Conservation (phyloP, 1,140 invertebrate genomes). For the Acromyrmex charruanus region DNA sequence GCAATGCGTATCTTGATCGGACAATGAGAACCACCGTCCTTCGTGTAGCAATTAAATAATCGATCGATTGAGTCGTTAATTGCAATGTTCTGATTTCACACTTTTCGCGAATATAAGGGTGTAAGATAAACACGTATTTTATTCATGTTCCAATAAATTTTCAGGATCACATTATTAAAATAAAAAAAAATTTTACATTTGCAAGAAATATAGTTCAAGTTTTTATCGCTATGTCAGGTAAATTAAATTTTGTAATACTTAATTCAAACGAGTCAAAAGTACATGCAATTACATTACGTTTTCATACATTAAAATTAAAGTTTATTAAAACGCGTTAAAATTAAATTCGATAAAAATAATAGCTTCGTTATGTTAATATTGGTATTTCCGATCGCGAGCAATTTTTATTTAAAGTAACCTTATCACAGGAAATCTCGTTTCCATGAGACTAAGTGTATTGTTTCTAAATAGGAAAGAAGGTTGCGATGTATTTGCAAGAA, state of each 20-base stretch:
- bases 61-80: slow-evolving; percentile 6
- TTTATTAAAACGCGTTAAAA: slow-evolving; percentile 13
- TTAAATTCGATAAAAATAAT: not conserved
- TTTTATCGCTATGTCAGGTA: not conserved
- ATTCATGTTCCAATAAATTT: not conserved
- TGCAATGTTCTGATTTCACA: not conserved
- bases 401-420: not conserved
- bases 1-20: slow-evolving; percentile 33
- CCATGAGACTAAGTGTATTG: not conserved
- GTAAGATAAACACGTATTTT: not conserved
- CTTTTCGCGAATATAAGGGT: not conserved
- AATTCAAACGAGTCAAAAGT: not conserved
- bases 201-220: not conserved
- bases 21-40: slow-evolving; percentile 10
- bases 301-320: not conserved
- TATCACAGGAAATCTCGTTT: not conserved
- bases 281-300: not conserved
- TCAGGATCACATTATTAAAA: not conserved
- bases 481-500: not conserved
- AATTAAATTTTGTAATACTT: slow-evolving; percentile 1
- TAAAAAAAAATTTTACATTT: not conserved
- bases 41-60: slow-evolving; percentile 51
- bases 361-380: not conserved
- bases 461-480: not conserved
- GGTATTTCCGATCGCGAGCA: not conserved